These are phyloP conservation scores for Nasonia oneida DNA, from an alignment of 2,888 invertebrate genomes.

Conservation along the genomic window DNA sequence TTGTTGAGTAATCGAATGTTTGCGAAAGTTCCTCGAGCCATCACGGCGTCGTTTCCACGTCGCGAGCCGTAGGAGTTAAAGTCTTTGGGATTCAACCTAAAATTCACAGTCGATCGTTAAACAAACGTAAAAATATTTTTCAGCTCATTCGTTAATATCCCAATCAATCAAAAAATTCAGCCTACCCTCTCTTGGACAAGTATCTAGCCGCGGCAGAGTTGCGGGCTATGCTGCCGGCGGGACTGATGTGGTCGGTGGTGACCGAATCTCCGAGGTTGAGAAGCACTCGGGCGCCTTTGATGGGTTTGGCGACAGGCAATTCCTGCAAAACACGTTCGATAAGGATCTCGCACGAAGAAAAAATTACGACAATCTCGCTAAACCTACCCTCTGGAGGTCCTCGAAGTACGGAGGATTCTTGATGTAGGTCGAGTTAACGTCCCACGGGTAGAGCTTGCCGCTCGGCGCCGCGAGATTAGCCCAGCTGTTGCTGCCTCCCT, in stretches of 20 bases:
- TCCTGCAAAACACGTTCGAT: slow-evolving; percentile 78
- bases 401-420: slow-evolving; percentile 98
- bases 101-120: slow-evolving; percentile 57
- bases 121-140: slow-evolving; percentile 9
- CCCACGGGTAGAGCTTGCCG: slow-evolving; percentile 95
- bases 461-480: slow-evolving; percentile 89
- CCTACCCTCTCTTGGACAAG: slow-evolving; percentile 86
- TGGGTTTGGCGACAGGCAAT: slow-evolving; percentile 82
- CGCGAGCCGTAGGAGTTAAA: slow-evolving; percentile 99
- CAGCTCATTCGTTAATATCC: slow-evolving; percentile 69
- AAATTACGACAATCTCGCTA: neutral
- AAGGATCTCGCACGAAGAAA: neutral
- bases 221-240: slow-evolving; percentile 97
- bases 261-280: slow-evolving; percentile 96
- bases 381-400: slow-evolving; percentile 83
- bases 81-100: slow-evolving; percentile 92
- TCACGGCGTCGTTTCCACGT: slow-evolving; percentile 97
- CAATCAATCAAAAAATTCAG: slow-evolving; percentile 48
- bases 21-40: slow-evolving; percentile 98
- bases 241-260: slow-evolving; percentile 99
- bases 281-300: slow-evolving; percentile 89
- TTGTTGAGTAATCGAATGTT: slow-evolving; percentile 98
- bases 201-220: slow-evolving; percentile 95
- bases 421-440: slow-evolving; percentile 94
- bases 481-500: slow-evolving; percentile 93